Conservation (phyloP, 2,113 vertebrate genomes). For the Sclerurus mexicanus region DNA sequence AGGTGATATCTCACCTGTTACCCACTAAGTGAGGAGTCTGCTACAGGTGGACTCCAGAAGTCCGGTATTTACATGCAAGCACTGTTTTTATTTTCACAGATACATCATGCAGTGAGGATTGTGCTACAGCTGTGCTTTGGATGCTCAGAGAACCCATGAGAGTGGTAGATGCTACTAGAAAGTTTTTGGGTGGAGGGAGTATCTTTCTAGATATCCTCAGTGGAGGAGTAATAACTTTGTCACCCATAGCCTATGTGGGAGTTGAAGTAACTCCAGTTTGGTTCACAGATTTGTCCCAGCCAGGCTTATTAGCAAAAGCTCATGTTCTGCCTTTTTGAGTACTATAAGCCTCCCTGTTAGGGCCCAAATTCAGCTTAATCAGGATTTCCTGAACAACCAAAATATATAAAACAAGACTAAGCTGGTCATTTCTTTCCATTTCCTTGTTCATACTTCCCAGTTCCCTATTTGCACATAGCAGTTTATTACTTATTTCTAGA, state of each 20-base stretch:
- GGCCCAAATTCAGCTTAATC: background rate
- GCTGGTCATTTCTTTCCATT: background rate
- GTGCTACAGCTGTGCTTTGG: background rate
- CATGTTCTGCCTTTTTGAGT: background rate
- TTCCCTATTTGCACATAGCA: background rate
- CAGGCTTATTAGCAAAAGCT: background rate
- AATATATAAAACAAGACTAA: background rate
- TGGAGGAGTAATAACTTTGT: background rate
- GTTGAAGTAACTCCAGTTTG: background rate
- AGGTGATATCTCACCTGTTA: rapidly evolving
- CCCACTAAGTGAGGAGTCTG: background rate
- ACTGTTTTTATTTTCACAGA: background rate
- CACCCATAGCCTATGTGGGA: background rate
- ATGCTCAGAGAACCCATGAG: background rate
- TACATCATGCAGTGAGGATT: background rate
- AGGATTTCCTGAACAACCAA: slow-evolving; percentile 1
- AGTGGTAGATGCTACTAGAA: background rate
- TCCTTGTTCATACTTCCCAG: background rate
- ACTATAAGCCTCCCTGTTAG: background rate
- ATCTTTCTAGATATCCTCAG: background rate
- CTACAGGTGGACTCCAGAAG: background rate
- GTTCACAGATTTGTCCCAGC: background rate
- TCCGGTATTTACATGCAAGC: background rate
- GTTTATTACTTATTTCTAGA: background rate
- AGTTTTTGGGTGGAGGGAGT: background rate